These are phyloP conservation scores for Rhinoptilus africanus DNA, from an alignment of 2,113 vertebrate species.

Conservation along the genomic window DNA sequence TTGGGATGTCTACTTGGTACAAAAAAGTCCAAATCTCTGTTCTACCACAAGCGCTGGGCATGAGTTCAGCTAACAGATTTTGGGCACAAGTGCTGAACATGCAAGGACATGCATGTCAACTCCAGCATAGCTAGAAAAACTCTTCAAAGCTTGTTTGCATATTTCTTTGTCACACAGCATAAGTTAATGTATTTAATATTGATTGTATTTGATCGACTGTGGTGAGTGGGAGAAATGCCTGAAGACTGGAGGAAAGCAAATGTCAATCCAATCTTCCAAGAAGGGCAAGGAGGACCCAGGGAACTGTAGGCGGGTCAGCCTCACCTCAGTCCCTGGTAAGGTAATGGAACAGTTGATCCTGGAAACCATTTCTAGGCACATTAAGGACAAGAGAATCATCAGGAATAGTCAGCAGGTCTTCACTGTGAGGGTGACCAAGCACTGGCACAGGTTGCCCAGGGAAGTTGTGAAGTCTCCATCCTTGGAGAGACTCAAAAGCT, in stretches of 20 bases:
- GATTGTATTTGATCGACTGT: neutral
- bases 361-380: neutral
- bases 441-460: neutral
- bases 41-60: neutral
- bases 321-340: neutral
- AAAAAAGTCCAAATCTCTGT: neutral
- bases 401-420: neutral
- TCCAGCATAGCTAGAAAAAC: neutral
- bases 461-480: neutral
- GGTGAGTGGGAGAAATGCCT: neutral
- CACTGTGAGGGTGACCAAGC: neutral
- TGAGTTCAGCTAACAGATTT: neutral
- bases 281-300: neutral
- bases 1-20: neutral
- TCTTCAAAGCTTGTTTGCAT: neutral
- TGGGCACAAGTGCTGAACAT: neutral
- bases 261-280: neutral
- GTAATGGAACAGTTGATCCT: neutral
- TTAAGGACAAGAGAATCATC: neutral
- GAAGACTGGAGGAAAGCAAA: neutral
- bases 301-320: neutral
- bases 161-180: neutral
- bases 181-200: neutral
- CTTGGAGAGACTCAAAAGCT: neutral
- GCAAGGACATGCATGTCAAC: neutral